Evolutionary conservation across 64 coral and sea anemone species (phyloP).

Genomic region (Pocillopora verrucosa): DNA sequence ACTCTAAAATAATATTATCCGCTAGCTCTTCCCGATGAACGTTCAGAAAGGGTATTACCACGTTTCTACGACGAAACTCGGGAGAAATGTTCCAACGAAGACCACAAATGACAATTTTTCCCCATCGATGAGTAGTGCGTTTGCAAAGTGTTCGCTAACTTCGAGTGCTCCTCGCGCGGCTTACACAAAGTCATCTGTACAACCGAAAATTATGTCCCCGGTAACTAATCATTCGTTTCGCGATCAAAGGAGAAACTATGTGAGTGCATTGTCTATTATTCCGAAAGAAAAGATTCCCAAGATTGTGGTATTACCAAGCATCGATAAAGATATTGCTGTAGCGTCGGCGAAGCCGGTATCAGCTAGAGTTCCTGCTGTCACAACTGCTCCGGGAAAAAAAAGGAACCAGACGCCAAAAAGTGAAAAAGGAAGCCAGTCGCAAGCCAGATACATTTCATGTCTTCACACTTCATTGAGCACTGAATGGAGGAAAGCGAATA

Average conservation of each 20-base stretch:
- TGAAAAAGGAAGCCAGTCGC: not conserved
- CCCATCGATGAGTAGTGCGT: not conserved
- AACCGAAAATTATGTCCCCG: conserved; percentile 44
- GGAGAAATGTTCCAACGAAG: not conserved
- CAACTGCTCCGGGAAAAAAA: not conserved
- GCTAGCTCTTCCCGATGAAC: not conserved
- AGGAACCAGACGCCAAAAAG: not conserved
- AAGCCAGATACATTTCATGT: conserved; percentile 9
- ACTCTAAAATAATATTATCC: not conserved
- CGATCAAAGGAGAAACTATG: conserved; percentile 10
- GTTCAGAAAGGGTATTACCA: conserved; percentile 18
- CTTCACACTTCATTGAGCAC: conserved; percentile 47
- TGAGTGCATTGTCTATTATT: conserved; percentile 20
- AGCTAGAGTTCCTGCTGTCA: not conserved
- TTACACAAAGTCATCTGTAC: conserved; percentile 5
- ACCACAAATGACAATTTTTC: not conserved
- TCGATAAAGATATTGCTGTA: conserved; percentile 35
- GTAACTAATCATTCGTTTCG: not conserved
- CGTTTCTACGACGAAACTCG: not conserved
- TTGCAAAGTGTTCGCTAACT: not conserved
- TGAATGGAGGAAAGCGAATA: conserved; percentile 29
- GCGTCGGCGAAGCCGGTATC: conserved; percentile 7
- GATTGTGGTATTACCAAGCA: conserved; percentile 34
- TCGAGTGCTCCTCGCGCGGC: conserved; percentile 1
- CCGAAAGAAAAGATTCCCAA: conserved; percentile 23